These are phyloP conservation scores for Cynopterus sphinx DNA, from an alignment of 2,797 vertebrate genomes.

Conservation along the genomic window DNA sequence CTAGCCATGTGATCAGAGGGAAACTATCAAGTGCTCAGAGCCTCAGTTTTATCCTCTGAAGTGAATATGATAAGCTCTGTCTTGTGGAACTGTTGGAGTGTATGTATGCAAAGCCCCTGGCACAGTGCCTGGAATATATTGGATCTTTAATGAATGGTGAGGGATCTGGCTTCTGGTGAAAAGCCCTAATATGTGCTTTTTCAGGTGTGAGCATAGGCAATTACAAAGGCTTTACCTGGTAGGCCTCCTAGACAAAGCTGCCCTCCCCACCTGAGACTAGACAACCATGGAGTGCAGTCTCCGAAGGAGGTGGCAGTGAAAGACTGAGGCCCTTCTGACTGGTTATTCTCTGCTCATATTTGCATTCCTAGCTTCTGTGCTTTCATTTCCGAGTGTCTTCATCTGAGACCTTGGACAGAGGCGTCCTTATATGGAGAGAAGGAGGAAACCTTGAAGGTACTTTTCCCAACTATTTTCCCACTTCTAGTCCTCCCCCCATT, in stretches of 20 bases:
- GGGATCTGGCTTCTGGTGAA: not conserved
- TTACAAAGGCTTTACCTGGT: not conserved
- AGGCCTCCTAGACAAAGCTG: not conserved
- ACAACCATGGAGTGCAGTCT: not conserved
- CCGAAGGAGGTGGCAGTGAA: not conserved
- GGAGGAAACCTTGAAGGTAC: not conserved
- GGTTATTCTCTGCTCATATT: not conserved
- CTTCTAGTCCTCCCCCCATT: not conserved
- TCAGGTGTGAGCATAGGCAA: not conserved
- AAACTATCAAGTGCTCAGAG: not conserved
- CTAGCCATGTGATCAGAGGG: not conserved
- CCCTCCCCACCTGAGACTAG: not conserved
- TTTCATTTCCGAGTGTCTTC: not conserved
- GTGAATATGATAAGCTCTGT: not conserved
- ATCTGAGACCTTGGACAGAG: not conserved
- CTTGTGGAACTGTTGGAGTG: not conserved
- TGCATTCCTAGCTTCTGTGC: not conserved
- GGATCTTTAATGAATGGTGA: not conserved
- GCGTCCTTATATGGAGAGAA: not conserved
- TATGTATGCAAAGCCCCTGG: not conserved
- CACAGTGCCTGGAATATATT: not conserved
- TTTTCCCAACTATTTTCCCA: not conserved
- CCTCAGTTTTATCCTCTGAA: not conserved
- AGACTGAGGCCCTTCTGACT: too few relatives aligned
- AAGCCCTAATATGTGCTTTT: not conserved